A percentile compares a stretch with the other conserved stretches of the same genome.
These are phyloP conservation scores for Pogoniulus pusillus DNA, from an alignment of 2,797 vertebrate genomes.

Conservation along the genomic window DNA sequence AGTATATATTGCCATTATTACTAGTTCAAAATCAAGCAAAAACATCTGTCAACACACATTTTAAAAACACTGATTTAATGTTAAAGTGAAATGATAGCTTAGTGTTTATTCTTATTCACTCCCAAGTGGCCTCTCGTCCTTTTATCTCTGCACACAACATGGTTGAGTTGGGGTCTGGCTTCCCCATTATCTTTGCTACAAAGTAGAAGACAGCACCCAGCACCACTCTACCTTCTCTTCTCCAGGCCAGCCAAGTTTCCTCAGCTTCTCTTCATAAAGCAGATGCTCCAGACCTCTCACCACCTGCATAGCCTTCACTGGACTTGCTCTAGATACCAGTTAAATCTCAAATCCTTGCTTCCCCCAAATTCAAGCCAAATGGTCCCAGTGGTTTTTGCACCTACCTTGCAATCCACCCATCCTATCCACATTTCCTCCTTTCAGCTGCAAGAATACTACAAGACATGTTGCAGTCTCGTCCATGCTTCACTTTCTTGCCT, in stretches of 20 bases:
- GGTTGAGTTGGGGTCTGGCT: neutral
- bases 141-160: neutral
- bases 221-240: neutral
- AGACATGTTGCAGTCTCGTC: constrained; percentile 14
- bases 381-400: neutral
- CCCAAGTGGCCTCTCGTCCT: neutral
- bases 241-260: neutral
- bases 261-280: neutral
- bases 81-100: constrained; percentile 51
- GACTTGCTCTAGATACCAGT: neutral
- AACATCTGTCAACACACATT: neutral
- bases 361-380: rapidly evolving
- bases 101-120: constrained; percentile 28
- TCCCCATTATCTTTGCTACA: neutral
- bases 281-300: neutral
- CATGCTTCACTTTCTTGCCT: constrained; percentile 30
- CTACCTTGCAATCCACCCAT: neutral
- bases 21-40: neutral
- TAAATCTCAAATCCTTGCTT: neutral
- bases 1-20: neutral
- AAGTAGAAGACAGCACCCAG: neutral
- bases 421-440: neutral
- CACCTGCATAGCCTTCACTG: neutral
- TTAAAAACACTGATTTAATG: constrained; percentile 48
- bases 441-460: neutral